Evolutionary conservation across 2,113 vertebrate species (phyloP).

Genomic region (Romanogobio albipinnatus): DNA sequence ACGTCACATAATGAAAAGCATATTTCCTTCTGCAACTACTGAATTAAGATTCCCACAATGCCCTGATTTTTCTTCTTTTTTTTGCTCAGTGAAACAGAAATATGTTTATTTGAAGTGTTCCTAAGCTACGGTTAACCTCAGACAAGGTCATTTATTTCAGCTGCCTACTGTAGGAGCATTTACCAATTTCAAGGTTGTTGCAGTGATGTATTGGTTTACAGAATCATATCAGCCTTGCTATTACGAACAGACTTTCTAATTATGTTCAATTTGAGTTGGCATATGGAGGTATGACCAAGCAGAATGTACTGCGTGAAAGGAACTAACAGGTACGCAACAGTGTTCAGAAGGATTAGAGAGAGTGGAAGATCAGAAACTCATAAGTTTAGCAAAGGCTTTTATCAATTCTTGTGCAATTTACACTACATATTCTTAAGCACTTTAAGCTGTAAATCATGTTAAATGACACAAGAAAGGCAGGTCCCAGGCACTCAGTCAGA

Average conservation of each 20-base stretch:
- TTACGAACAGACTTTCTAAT: slow-evolving; percentile 59
- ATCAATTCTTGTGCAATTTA: not conserved
- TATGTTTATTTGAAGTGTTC: slow-evolving; percentile 42
- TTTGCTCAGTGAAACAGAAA: not conserved
- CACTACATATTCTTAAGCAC: not conserved
- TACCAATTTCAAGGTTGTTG: slow-evolving; percentile 52
- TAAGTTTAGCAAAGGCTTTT: not conserved
- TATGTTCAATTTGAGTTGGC: slow-evolving; percentile 50
- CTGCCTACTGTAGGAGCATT: slow-evolving; percentile 15
- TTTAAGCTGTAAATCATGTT: not conserved
- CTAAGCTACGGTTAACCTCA: slow-evolving; percentile 34
- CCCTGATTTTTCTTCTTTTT: not conserved
- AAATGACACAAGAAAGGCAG: no score
- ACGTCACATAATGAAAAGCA: not conserved
- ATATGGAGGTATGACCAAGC: slow-evolving; percentile 24
- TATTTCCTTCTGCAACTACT: slow-evolving; percentile 12
- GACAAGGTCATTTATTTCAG: slow-evolving; percentile 53
- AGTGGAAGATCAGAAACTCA: not conserved
- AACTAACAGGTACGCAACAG: slow-evolving; percentile 39
- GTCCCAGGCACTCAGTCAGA: no score
- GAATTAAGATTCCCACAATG: slow-evolving; percentile 38
- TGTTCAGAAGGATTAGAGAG: not conserved
- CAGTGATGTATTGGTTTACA: slow-evolving; percentile 53
- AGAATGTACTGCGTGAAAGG: slow-evolving; percentile 14
- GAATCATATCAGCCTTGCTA: slow-evolving; percentile 57